Evolutionary conservation across 1,140 invertebrate species (phyloP), one percentile per base, ranked within the genome.

Genomic region (Lepidurus arcticus): DNA sequence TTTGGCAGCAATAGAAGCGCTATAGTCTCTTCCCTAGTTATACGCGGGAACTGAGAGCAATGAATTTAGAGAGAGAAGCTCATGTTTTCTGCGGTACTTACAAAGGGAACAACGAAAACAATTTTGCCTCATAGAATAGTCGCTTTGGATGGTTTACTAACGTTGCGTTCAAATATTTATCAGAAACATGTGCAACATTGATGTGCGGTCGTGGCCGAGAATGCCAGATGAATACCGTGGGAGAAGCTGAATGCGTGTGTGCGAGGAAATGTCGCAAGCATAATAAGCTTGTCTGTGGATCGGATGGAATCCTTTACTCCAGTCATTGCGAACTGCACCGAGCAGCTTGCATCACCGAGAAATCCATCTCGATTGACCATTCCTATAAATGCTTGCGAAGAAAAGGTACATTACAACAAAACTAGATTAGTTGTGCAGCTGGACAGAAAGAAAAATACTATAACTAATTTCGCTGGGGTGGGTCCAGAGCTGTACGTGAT

Each of bases 251-350:
- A 47, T 93, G 92, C 83, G 86, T 90, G 42, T 93, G 92, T 84
- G 87, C 88, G 42, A 86, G 86, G 45, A 85, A 87, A 80, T 91
- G 90, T 81, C 80, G 82, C 65, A 84, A 85, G 75, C 89, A 90
- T 82, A 85, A 86, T 79, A 88, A 89, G 79, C 83, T 86, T 11
- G 90, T 93, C 65, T 93, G 92, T 83, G 92, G 91, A n/a, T 90
- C 90, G 9, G 90, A 93, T 84, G 91, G 91, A 2, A 87, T 88
- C 75, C 86, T 91, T 53, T 93, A 93, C 83, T 87, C 89, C 13
- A 93, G 91, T 83, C 91, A 92, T 83, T 93, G 92, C 83, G 91
- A 92, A 81, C 86, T 93, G 53, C 92, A 93, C 82, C 85, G 90
- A 73, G 87, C 89, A 1, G 90, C 91, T 16, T 93, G 92, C 83